Evolutionary conservation across 2,888 invertebrate species (phyloP).

Genomic region (Diabrotica balteata): DNA sequence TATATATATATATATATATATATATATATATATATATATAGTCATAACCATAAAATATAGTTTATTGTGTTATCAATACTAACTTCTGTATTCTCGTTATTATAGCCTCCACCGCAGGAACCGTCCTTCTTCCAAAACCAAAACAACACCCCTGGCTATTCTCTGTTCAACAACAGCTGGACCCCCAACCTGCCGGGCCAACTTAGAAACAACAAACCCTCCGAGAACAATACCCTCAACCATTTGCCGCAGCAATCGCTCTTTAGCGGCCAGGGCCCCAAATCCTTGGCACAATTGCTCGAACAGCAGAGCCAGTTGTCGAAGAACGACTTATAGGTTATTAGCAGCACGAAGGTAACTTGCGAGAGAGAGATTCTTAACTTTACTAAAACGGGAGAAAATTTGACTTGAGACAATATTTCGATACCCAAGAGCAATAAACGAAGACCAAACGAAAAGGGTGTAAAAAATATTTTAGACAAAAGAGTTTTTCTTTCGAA

Average conservation of each 20-base stretch:
- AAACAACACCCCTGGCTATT: slow-evolving; percentile 52
- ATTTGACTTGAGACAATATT: slow-evolving; percentile 19
- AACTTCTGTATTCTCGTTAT: too few species aligned
- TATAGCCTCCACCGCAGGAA: slow-evolving; percentile 24
- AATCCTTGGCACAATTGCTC: slow-evolving; percentile 79
- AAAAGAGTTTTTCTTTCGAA: slow-evolving; percentile 1
- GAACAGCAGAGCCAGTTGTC: slow-evolving; percentile 70
- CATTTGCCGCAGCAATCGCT: slow-evolving; percentile 67
- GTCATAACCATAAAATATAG: too few species aligned
- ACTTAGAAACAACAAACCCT: slow-evolving; percentile 40
- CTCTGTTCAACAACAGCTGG: slow-evolving; percentile 60
- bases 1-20: too few species aligned
- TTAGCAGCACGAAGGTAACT: not conserved
- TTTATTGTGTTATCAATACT: too few species aligned
- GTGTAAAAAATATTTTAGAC: slow-evolving; percentile 2
- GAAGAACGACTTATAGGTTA: slow-evolving; percentile 41
- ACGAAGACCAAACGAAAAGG: slow-evolving; percentile 14
- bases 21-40: too few species aligned
- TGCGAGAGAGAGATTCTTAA: too few species aligned
- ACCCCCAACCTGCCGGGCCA: slow-evolving; percentile 55
- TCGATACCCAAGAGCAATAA: slow-evolving; percentile 20
- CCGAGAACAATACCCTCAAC: slow-evolving; percentile 25
- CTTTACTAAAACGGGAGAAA: slow-evolving; percentile 2
- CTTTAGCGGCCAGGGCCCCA: slow-evolving; percentile 75
- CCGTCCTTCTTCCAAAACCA: slow-evolving; percentile 30